Conservation (phyloP, 2,113 vertebrate species). For the Garra rufa region DNA sequence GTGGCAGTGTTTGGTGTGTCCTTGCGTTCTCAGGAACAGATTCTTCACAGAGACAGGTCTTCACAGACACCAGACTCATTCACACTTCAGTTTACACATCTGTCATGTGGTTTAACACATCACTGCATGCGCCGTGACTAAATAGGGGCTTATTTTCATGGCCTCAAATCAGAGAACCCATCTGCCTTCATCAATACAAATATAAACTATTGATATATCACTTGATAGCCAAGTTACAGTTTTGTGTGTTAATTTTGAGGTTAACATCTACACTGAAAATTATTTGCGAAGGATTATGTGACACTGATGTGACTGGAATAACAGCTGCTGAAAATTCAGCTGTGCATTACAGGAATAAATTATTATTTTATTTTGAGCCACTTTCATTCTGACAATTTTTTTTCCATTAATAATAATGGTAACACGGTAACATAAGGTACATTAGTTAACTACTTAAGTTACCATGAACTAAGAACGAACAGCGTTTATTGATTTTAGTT, state of each 20-base stretch:
- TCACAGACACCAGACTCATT: background rate
- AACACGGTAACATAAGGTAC: too few relatives aligned
- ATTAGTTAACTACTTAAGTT: too few relatives aligned
- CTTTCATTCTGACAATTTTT: too few relatives aligned
- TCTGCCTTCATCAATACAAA: background rate
- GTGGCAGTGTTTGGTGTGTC: background rate
- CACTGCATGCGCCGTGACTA: background rate
- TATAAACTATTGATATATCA: background rate
- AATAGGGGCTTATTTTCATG: background rate
- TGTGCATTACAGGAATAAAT: too few relatives aligned
- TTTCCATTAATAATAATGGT: too few relatives aligned
- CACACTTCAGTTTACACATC: constrained; percentile 25
- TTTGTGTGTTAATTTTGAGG: background rate
- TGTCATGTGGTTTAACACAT: constrained; percentile 30
- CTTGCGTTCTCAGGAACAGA: constrained; percentile 28
- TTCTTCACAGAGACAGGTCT: constrained; percentile 4
- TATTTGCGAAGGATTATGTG: too few relatives aligned
- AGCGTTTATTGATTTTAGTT: too few relatives aligned
- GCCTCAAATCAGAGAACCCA: background rate
- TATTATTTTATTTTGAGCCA: too few relatives aligned
- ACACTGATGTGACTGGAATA: too few relatives aligned
- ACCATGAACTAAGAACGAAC: too few relatives aligned
- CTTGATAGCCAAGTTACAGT: background rate
- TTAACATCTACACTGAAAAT: background rate
- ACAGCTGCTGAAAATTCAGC: too few relatives aligned